phyloP scores from a whole-genome alignment of 2,888 invertebrate genomes.

The Drosophila cracens region DNA sequence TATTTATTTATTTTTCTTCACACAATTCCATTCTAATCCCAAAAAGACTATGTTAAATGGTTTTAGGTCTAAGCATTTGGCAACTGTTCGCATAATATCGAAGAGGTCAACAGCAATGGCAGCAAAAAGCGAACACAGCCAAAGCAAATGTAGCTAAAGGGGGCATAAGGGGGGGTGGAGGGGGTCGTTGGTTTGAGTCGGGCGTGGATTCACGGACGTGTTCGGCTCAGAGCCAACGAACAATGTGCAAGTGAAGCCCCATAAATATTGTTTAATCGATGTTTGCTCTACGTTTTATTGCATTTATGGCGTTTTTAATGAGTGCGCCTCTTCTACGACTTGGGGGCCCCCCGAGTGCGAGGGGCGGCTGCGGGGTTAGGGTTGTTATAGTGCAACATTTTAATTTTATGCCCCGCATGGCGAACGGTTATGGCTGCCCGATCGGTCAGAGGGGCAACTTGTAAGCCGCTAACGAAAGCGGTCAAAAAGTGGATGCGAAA shows the following conservation, averaged over 20 bases:
- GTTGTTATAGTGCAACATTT: slow-evolving; percentile 79
- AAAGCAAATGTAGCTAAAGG: slow-evolving; percentile 4
- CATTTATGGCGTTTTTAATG: slow-evolving; percentile 85
- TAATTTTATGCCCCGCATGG: slow-evolving; percentile 75
- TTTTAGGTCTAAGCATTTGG: slow-evolving; percentile 8
- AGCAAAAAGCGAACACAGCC: slow-evolving; percentile 22
- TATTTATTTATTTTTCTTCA: background rate
- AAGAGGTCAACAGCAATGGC: slow-evolving; percentile 52
- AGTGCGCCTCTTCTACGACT: slow-evolving; percentile 72
- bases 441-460: slow-evolving; percentile 33
- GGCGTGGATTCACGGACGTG: slow-evolving; percentile 59
- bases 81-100: slow-evolving; percentile 22
- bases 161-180: background rate
- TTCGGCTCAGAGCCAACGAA: slow-evolving; percentile 76
- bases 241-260: slow-evolving; percentile 83
- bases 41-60: background rate
- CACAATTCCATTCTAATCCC: background rate
- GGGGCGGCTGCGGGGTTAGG: slow-evolving; percentile 5
- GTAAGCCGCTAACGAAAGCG: slow-evolving; percentile 58
- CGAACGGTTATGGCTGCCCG: slow-evolving; percentile 50
- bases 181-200: slow-evolving; percentile 12
- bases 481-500: slow-evolving; percentile 1
- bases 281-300: slow-evolving; percentile 85
- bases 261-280: slow-evolving; percentile 85
- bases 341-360: background rate